These are phyloP conservation scores for Chionodraco myersi DNA, from an alignment of 2,113 vertebrate genomes.

Conservation along the genomic window DNA sequence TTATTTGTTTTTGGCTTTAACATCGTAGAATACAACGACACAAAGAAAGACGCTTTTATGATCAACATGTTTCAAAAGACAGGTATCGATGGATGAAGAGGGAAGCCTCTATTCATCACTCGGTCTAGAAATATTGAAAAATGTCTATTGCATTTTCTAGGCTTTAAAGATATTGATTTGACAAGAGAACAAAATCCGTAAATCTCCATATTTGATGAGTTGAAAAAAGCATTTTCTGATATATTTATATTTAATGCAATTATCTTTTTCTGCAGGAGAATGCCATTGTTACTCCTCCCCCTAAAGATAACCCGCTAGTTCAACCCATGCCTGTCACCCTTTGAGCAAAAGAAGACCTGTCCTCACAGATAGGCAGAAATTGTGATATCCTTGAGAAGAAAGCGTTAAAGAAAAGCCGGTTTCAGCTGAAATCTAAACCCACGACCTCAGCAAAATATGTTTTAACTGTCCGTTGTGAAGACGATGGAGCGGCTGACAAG, in stretches of 20 bases:
- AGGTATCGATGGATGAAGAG: no score
- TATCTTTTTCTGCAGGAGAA: no score
- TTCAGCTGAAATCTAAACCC: neutral
- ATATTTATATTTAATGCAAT: no score
- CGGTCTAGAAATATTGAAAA: no score
- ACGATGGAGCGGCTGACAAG: constrained; percentile 84
- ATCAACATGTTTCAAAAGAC: neutral
- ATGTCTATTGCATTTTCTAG: no score
- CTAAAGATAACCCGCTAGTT: constrained; percentile 7
- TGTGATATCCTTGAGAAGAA: no score
- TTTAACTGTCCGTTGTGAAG: constrained; percentile 76
- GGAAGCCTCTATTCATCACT: neutral
- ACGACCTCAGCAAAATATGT: constrained; percentile 1
- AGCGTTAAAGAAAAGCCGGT: no score
- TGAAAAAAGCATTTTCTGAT: no score
- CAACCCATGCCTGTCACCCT: neutral
- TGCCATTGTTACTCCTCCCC: neutral
- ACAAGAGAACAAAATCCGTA: no score
- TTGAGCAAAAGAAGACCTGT: constrained; percentile 8
- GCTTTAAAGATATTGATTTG: no score
- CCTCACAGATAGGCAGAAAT: no score
- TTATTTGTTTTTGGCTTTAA: constrained; percentile 27
- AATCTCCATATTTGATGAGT: no score
- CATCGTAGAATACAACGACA: neutral
- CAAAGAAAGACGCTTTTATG: neutral